Percentiles rank a stretch among this genome's conserved stretches.
phyloP scores from a whole-genome alignment of 2,888 invertebrate species.

The Chaetoderma sp. region DNA sequence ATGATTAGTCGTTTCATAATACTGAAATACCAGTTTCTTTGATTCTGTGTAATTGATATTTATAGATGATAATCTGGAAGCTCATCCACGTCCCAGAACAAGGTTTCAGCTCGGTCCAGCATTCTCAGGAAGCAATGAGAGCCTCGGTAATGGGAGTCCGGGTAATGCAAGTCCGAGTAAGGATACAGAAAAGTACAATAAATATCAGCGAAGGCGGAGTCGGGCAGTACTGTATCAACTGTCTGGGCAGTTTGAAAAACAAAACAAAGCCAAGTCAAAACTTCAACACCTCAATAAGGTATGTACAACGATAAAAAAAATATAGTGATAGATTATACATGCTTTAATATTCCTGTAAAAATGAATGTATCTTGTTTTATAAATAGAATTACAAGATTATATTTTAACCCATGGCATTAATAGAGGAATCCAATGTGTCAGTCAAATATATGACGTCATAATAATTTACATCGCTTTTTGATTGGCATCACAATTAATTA shows the following conservation, averaged over 20 bases:
- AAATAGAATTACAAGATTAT: not conserved
- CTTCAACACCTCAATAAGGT: slow-evolving; percentile 95
- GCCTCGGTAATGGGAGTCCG: no score
- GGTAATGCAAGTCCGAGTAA: no score
- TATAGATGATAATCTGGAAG: slow-evolving; percentile 41
- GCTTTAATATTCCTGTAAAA: not conserved
- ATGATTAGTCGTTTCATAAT: no score
- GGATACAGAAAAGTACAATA: no score
- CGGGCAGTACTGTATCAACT: slow-evolving; percentile 96
- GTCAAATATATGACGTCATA: no score
- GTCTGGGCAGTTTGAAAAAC: slow-evolving; percentile 94
- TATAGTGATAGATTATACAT: not conserved
- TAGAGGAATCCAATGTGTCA: no score
- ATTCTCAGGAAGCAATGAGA: slow-evolving; percentile 71
- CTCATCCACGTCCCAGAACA: slow-evolving; percentile 24
- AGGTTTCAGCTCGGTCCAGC: slow-evolving; percentile 35
- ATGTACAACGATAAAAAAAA: slow-evolving; percentile 71
- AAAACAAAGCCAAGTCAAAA: slow-evolving; percentile 85
- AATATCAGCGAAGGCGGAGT: slow-evolving; percentile 91
- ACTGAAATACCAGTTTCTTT: no score
- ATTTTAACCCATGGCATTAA: no score
- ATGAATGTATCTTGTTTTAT: not conserved
- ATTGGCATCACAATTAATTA: no score
- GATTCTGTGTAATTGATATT: no score
- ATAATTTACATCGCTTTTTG: no score